These are phyloP conservation scores for Peromyscus californicus DNA, from an alignment of 2,113 vertebrate species.

Conservation along the genomic window DNA sequence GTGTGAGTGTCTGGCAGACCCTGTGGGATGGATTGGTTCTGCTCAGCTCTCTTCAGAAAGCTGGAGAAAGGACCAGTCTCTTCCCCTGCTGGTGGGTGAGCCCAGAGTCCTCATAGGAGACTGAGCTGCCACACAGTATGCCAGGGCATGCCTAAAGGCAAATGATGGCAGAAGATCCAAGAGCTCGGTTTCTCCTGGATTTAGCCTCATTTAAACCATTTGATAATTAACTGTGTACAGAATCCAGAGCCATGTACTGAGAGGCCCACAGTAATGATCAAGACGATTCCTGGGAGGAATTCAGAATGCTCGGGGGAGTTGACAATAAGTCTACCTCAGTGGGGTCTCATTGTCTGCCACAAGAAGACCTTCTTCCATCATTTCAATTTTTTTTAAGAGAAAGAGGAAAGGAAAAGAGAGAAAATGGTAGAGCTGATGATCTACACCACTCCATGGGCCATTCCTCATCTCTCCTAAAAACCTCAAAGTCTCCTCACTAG, in stretches of 20 bases:
- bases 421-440: fast-evolving
- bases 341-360: neutral
- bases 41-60: neutral
- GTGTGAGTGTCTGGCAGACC: neutral
- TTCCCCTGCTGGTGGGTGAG: fast-evolving
- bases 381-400: neutral
- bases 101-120: neutral
- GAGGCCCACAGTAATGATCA: neutral
- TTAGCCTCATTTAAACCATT: neutral
- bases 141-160: neutral
- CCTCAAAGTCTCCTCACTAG: neutral
- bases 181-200: neutral
- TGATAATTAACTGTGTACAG: neutral
- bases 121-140: neutral
- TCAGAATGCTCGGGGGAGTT: neutral
- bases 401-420: neutral
- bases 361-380: neutral
- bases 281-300: neutral
- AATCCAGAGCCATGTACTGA: neutral
- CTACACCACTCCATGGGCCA: neutral
- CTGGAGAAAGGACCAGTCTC: neutral
- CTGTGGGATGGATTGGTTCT: too few relatives aligned
- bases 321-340: neutral
- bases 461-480: neutral
- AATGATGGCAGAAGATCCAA: fast-evolving